Conservation (phyloP, 2,888 invertebrate species). For the Drosophila conformis region DNA sequence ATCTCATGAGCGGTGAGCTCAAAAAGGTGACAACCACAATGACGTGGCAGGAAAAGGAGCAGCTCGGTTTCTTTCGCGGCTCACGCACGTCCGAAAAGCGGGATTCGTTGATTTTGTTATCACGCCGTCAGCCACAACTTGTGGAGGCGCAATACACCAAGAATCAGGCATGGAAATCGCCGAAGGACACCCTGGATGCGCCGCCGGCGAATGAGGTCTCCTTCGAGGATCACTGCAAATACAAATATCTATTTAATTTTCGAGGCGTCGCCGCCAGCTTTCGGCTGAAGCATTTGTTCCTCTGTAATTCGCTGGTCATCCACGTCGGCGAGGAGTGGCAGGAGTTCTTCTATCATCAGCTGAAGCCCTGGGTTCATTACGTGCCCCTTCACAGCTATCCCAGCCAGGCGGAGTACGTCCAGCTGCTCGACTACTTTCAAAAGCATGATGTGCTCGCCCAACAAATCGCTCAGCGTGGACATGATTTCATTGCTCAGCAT, state of each 20-base stretch:
- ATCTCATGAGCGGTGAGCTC: constrained; percentile 91
- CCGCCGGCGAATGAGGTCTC: constrained; percentile 94
- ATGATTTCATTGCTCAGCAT: constrained; percentile 93
- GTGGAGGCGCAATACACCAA: constrained; percentile 98
- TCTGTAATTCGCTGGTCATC: constrained; percentile 96
- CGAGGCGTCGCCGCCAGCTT: constrained; percentile 99
- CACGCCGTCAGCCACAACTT: constrained; percentile 90
- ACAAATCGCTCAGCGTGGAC: constrained; percentile 93
- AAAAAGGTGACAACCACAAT: constrained; percentile 87
- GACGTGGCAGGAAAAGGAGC: constrained; percentile 91
- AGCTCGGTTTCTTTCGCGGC: constrained; percentile 94
- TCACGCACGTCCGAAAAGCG: constrained; percentile 96
- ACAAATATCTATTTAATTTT: constrained; percentile 97
- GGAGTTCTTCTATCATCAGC: constrained; percentile 96
- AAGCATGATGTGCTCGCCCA: constrained; percentile 90
- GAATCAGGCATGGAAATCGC: constrained; percentile 99
- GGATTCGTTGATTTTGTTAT: constrained; percentile 94
- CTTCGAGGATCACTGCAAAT: constrained; percentile 96
- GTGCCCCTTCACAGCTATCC: constrained; percentile 92
- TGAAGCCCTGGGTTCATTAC: constrained; percentile 98
- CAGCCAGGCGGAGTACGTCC: constrained; percentile 89
- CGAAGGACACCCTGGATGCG: constrained; percentile 94
- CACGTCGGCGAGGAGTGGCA: constrained; percentile 97
- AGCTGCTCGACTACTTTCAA: constrained; percentile 90
- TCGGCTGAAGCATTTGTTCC: constrained; percentile 96